Base-by-base conservation (phyloP, 2,888 invertebrate genomes). In the Yponomeuta plumbellus region DNA sequence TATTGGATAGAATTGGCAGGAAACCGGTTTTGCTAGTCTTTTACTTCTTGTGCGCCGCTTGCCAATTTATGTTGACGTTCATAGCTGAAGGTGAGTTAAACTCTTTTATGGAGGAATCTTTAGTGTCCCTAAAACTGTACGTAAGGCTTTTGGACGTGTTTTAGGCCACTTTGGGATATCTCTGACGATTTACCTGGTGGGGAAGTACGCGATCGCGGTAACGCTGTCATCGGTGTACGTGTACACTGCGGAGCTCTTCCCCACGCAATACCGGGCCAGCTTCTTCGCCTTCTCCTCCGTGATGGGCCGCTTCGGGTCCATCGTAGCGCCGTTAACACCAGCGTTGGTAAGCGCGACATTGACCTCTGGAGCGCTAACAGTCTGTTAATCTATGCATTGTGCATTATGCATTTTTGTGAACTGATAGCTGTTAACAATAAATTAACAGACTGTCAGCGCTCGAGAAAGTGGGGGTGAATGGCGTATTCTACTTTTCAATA, bases 231-330 rank as follows among this genome's bases (percentile, higher is more conserved):
- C 93, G 6, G 85, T 93, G 68, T 94, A 94, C 79, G 92, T 94
- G 71, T 93, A 94, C 77, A 94, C 94, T 0, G 92, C 94, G 10
- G 94, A 94, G 81, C 84, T 94, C 75, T 94, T 93, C 79, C 94
- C 94, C 20, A 94, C 94, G 20, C 92, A 92, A 71, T 86, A 94
- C 74, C 80, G 94, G 21, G 94, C 94, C 78, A 93, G 92, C 40
- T 83, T 94, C 70, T 92, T 94, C 78, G 94, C 93, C 2, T 92
- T 92, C 73, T 93, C 94, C 69, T 94, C 94, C 2, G 94, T 94
- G 92, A 88, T 94, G 68, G 94, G 94, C 2, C 85, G 94, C 8
- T 84, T 94, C 23, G 94, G 94, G 1, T 94, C 94, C 40, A 94
- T 94, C 81, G 86, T 93, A 11, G 93, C 94, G 11, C 94, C 94